phyloP scores from a whole-genome alignment of 37 sponge, comb jelly and placozoan species.

The Petrosia ficiformis region DNA sequence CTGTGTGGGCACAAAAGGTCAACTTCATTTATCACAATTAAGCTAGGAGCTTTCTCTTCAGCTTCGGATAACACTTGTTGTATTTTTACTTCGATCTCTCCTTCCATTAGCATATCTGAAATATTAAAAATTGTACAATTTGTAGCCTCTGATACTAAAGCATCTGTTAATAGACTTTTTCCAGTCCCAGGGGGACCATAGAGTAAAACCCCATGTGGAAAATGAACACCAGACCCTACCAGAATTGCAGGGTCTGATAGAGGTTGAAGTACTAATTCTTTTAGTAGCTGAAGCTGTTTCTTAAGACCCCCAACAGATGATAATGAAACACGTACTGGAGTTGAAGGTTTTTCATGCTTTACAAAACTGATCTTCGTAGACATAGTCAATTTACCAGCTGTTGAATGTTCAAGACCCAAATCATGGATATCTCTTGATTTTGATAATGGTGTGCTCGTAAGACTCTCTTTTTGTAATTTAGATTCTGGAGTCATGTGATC shows the following conservation, averaged over 20 bases:
- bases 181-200: slow-evolving; percentile 69
- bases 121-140: slow-evolving; percentile 5
- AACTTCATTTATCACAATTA: slow-evolving; percentile 39
- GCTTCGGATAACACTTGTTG: slow-evolving; percentile 38
- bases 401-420: no score
- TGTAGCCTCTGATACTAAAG: slow-evolving; percentile 8
- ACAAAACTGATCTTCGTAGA: not conserved
- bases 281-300: slow-evolving; percentile 40
- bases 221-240: slow-evolving; percentile 19
- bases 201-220: slow-evolving; percentile 56
- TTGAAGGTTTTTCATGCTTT: not conserved
- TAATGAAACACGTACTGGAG: not conserved
- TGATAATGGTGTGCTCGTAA: no score
- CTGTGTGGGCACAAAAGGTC: slow-evolving; percentile 38
- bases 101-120: slow-evolving; percentile 19
- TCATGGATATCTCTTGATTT: no score
- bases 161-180: slow-evolving; percentile 61
- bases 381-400: not conserved
- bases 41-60: slow-evolving; percentile 8
- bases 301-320: slow-evolving; percentile 40
- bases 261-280: slow-evolving; percentile 45
- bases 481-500: no score
- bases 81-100: slow-evolving; percentile 20
- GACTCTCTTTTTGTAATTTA: no score
- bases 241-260: not conserved